Conservation (phyloP, 2,113 vertebrate genomes). For the Philantomba maxwellii region DNA sequence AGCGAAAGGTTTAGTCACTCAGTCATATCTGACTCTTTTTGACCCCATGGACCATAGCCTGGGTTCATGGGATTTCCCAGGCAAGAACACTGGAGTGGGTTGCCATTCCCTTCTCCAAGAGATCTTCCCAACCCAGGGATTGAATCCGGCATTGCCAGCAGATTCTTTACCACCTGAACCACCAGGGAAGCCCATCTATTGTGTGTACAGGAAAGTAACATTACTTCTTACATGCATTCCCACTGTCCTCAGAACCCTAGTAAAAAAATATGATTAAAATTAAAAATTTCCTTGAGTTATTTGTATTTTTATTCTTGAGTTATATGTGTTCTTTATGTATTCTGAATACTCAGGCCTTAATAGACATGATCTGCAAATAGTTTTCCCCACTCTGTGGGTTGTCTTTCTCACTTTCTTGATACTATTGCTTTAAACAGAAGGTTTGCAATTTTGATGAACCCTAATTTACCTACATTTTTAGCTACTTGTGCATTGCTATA, state of each 20-base stretch:
- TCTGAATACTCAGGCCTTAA: background rate
- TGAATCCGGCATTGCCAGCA: fast-evolving
- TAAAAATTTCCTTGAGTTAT: background rate
- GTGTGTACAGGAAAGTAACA: background rate
- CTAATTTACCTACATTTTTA: background rate
- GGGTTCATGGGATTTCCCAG: background rate
- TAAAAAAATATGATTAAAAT: background rate
- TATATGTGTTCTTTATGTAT: background rate
- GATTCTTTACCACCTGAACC: background rate
- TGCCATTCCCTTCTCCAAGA: background rate
- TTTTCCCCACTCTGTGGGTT: background rate
- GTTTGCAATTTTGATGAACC: background rate
- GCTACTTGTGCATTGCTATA: background rate
- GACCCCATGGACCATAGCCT: background rate
- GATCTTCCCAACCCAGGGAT: background rate
- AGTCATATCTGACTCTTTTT: background rate
- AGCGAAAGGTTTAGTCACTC: background rate
- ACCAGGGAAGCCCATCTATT: background rate
- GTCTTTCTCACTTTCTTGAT: background rate
- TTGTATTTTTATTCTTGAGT: background rate
- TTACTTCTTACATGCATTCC: background rate
- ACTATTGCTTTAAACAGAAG: background rate
- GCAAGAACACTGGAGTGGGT: background rate
- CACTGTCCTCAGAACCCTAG: background rate
- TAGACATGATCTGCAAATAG: background rate